Conservation (phyloP, 1,140 invertebrate species). For the Tetragnatha versicolor region DNA sequence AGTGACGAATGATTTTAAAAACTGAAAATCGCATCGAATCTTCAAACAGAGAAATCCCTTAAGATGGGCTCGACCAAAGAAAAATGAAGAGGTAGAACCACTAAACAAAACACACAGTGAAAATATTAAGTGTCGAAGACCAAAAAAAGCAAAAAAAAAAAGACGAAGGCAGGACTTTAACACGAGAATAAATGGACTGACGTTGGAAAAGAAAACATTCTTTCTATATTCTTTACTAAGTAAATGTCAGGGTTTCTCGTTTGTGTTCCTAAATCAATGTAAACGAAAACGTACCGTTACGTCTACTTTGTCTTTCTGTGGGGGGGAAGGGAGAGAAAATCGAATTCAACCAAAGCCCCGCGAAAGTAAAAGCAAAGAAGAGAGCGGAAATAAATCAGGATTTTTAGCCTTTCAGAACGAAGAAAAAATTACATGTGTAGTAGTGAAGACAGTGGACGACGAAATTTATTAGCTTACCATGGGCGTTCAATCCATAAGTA, state of each 20-base stretch:
- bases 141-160: slow-evolving; percentile 13
- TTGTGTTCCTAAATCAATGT: slow-evolving; percentile 23
- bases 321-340: too few species aligned
- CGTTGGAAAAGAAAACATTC: slow-evolving; percentile 15
- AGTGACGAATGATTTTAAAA: too few species aligned
- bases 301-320: slow-evolving; percentile 22
- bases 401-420: not conserved
- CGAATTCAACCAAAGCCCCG: not conserved
- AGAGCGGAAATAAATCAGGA: slow-evolving; percentile 19
- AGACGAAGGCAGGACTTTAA: not conserved
- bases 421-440: slow-evolving; percentile 7
- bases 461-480: slow-evolving; percentile 13
- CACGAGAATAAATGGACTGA: slow-evolving; percentile 19
- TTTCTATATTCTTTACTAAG: slow-evolving; percentile 26
- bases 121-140: slow-evolving; percentile 1
- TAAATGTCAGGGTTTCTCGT: slow-evolving; percentile 24
- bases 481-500: not conserved
- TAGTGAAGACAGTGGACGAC: not conserved
- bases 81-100: not conserved
- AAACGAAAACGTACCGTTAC: slow-evolving; percentile 18
- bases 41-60: too few species aligned
- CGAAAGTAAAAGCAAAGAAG: not conserved
- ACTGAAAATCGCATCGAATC: too few species aligned
- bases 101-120: not conserved
- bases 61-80: not conserved